Evolutionary conservation across 2,113 vertebrate genomes (phyloP).

Genomic region (Serilophus lunatus): DNA sequence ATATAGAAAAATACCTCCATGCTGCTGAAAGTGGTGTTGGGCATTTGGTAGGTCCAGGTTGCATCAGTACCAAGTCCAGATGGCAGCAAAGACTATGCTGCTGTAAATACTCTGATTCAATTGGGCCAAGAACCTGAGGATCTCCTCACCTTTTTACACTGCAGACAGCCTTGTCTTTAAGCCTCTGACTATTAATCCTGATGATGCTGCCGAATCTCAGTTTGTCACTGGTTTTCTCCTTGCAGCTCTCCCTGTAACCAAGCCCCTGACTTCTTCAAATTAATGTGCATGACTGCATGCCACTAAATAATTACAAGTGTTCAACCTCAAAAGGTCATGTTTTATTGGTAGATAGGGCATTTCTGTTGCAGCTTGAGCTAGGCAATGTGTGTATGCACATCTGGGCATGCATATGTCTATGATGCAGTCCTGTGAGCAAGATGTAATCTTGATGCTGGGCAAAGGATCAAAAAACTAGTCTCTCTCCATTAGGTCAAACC

Average conservation of each 20-base stretch:
- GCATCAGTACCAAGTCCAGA: background rate
- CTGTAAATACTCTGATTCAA: background rate
- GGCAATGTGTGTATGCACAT: background rate
- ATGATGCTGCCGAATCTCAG: background rate
- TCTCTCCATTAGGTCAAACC: background rate
- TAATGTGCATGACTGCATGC: background rate
- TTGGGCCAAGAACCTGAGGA: background rate
- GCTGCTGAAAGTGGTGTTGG: background rate
- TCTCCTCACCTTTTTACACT: background rate
- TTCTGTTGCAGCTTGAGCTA: background rate
- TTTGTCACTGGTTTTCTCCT: background rate
- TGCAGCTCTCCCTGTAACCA: background rate
- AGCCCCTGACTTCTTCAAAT: background rate
- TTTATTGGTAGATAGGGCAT: background rate
- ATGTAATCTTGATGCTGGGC: background rate
- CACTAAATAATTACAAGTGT: background rate
- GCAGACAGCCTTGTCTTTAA: background rate
- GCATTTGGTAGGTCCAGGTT: background rate
- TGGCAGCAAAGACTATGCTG: background rate
- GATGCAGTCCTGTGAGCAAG: background rate
- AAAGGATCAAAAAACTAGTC: background rate
- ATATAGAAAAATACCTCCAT: accelerated
- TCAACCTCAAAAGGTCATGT: background rate
- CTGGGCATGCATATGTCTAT: background rate
- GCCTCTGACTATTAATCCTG: background rate